Conservation (phyloP, 2,888 invertebrate species). For the Doris montereyensis region DNA sequence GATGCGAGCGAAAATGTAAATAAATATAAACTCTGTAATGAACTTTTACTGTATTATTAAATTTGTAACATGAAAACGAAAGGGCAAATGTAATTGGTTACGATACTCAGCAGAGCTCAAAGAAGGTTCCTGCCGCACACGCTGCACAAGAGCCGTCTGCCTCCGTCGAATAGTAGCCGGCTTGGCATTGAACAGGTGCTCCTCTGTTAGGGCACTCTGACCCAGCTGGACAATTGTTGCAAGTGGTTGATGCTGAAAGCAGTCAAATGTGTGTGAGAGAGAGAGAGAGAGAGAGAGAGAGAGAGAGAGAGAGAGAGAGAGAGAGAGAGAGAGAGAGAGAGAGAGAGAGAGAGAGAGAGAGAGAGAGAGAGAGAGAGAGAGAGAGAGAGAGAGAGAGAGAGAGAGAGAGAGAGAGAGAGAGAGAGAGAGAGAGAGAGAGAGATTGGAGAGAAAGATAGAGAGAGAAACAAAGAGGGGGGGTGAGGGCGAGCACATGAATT, state of each 20-base stretch:
- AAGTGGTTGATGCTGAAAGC: constrained; percentile 58
- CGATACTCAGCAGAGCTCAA: too few species aligned
- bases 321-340: not conserved
- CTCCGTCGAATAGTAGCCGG: constrained; percentile 54
- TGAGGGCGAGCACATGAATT: not conserved
- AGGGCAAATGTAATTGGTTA: too few species aligned
- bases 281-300: not conserved
- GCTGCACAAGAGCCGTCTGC: constrained; percentile 54
- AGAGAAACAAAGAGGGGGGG: not conserved
- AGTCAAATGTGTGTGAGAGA: too few species aligned
- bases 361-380: too few species aligned
- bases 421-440: not conserved
- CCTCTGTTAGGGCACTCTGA: constrained; percentile 55
- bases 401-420: not conserved
- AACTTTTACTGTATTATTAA: too few species aligned
- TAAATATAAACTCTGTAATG: too few species aligned
- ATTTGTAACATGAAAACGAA: too few species aligned
- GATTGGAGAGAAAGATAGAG: too few species aligned
- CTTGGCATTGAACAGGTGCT: constrained; percentile 50
- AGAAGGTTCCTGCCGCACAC: constrained; percentile 59
- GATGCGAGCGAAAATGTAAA: too few species aligned
- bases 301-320: not conserved
- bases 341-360: not conserved
- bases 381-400: not conserved
- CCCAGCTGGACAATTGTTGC: constrained; percentile 61